Base-by-base conservation (phyloP, 2,113 vertebrate genomes). In the Pogonocichla stellata region DNA sequence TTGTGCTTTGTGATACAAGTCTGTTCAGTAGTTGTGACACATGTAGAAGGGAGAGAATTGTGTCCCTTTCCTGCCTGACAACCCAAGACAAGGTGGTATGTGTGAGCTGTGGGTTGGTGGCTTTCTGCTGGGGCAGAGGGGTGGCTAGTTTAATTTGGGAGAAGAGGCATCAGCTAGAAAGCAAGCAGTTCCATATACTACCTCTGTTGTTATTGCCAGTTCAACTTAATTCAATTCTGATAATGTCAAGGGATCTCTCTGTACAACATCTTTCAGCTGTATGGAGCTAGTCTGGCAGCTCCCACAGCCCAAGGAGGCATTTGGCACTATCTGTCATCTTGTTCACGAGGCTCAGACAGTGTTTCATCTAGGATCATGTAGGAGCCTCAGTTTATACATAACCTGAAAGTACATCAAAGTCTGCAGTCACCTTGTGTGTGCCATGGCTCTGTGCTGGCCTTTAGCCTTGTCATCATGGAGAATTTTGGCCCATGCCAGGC, bases 221-320 rank as follows among this genome's bases (percentile, higher is more conserved):
- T 96, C 86, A 84, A 60, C 60, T 78, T 95, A 92, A 97, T 95
- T 93, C 36, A 60, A 91, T 93, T 86, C 86, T 90, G 75, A 67
- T 95, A 91, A 93, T 64, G 67, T 93, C 14, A 5, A 73, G 82
- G 86, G 74, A 86, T 92, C 82, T 71, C 69, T 94, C 94, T 95
- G 82, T 60, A 53, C 81, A 92, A 61, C 61, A 74, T 95, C 92
- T 96, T 94, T 92, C 2, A n/a, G 43, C 88, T 3, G 12, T 74
- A 73, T 86, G 82, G 72, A 95, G 22, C 51, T 74, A 51, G 67
- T 95, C 94, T 96, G 94, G 90, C 93, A 95, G 51, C 88, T 90
- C 72, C 93, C 87, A 84, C 92, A 90, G 18, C 56, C 80, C 82
- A 86, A 53, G 75, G 36, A 84, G 74, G 85, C 0, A 2, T 96